These are phyloP conservation scores for Seriola aureovittata DNA, from an alignment of 2,113 vertebrate species.

Conservation along the genomic window DNA sequence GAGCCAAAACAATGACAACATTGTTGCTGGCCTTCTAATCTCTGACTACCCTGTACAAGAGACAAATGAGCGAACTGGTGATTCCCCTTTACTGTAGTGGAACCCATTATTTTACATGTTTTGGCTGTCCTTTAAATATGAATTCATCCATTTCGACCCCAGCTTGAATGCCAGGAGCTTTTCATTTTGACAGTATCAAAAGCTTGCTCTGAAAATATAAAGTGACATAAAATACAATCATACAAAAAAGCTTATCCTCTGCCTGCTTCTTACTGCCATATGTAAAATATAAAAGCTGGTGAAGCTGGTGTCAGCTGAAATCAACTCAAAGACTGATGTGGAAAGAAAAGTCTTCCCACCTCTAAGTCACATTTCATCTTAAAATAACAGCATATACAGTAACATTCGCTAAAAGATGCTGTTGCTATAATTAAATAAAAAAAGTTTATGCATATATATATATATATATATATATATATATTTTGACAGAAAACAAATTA, in stretches of 20 bases:
- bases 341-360: background rate
- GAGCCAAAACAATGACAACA: conserved; percentile 5
- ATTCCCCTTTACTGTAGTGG: background rate
- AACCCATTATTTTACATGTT: background rate
- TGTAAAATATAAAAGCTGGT: background rate
- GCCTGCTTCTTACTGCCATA: background rate
- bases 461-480: background rate
- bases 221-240: too few species aligned
- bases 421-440: background rate
- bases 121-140: too few species aligned
- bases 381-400: background rate
- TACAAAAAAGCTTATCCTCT: too few species aligned
- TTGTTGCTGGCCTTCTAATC: background rate
- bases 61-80: background rate
- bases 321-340: too few species aligned
- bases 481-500: background rate
- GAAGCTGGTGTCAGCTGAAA: background rate
- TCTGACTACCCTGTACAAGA: background rate
- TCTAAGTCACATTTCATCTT: background rate
- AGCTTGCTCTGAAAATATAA: too few species aligned
- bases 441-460: background rate
- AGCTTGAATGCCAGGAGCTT: too few species aligned
- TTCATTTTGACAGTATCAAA: too few species aligned
- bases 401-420: background rate
- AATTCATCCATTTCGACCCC: too few species aligned